Evolutionary conservation across 2,888 invertebrate genomes (phyloP), one percentile per base, ranked within the genome.

Genomic region (Eristalinus aeneus): DNA sequence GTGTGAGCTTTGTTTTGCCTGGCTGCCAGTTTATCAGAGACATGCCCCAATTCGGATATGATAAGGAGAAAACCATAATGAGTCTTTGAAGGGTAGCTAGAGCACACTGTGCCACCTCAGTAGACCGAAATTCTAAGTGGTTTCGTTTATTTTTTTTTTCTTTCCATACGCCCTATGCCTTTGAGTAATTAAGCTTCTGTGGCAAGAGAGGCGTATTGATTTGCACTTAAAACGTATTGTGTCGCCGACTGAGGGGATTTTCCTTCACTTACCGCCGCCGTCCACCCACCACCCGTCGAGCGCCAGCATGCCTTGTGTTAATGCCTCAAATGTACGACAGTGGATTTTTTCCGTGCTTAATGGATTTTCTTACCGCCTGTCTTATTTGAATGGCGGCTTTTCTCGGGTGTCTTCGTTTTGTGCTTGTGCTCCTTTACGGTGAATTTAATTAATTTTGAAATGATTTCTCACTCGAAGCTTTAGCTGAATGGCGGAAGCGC

Each of bases 381-480:
- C 46, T 46, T 16, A 8, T 46, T 2, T 46, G 8, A 46, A 46
- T 46, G 8, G 46, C 8, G 16, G 3, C 10, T 46, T n/a, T 46
- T 6, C 16, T 16, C 8, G 1, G 16, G 16, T 8, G 1, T 1
- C 16, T 46, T 5, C 46, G 2, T 5, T 46, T 46, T 2, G 16
- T 46, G 46, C 39, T 0, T 6, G 16, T n/a, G n/a, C 46, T 46
- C 46, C 8, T 16, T 46, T 46, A n/a, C 46, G 46, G 46, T 46
- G 36, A 58, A 69, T 58, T 69, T 69, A 69, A 58, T 69, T 69
- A 69, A 69, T 58, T 58, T 69, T 36, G 6, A 69, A 69, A 39
- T 16, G 69, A 39, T 27, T 58, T 58, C 36, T 36, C 58, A 58
- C 58, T 69, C n/a, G 1, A 36, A 58, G 23, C 36, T 58, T 8